phyloP scores from a whole-genome alignment of 2,113 vertebrate genomes.

The Anolis carolinensis region DNA sequence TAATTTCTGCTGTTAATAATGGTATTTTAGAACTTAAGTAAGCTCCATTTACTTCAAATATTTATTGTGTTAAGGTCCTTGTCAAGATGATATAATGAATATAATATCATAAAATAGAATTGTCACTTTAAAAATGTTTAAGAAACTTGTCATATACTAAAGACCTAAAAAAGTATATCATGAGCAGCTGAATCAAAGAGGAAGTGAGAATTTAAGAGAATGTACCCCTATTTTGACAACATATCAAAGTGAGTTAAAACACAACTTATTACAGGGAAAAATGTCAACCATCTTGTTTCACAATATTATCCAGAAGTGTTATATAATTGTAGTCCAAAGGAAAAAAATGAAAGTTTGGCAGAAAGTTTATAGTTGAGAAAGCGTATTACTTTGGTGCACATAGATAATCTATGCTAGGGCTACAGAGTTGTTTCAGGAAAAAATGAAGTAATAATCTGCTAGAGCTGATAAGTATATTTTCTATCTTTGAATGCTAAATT shows the following conservation, averaged over 20 bases:
- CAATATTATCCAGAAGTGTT: not conserved
- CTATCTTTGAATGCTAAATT: too few species aligned
- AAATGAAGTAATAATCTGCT: too few species aligned
- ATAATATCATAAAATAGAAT: not conserved
- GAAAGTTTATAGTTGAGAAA: too few species aligned
- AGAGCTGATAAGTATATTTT: too few species aligned
- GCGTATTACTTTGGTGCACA: too few species aligned
- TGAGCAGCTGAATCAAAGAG: too few species aligned
- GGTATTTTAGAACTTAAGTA: not conserved
- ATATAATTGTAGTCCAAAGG: not conserved
- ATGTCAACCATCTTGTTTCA: not conserved
- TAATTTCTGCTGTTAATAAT: constrained; percentile 8
- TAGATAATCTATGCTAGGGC: too few species aligned
- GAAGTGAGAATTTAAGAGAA: not conserved
- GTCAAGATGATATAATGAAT: not conserved
- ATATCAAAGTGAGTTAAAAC: not conserved
- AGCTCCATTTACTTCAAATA: not conserved
- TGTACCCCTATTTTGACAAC: not conserved
- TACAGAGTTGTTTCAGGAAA: too few species aligned
- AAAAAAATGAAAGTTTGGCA: too few species aligned
- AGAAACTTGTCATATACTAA: not conserved
- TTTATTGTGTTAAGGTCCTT: not conserved
- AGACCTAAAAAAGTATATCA: not conserved
- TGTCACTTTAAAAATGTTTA: not conserved
- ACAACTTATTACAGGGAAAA: not conserved